phyloP scores from a whole-genome alignment of 2,113 vertebrate species.

The Engraulis encrasicolus region DNA sequence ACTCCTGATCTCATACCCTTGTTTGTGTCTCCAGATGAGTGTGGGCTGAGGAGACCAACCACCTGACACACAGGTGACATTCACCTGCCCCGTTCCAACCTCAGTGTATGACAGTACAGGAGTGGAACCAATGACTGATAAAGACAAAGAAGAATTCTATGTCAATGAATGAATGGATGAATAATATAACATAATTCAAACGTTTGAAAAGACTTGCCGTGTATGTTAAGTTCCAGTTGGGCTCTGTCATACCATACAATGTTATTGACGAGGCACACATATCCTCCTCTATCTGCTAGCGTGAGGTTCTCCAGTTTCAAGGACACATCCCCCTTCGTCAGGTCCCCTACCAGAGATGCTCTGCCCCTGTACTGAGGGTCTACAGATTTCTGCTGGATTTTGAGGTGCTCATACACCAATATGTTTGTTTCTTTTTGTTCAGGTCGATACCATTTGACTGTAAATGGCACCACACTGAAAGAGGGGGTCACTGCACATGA shows the following conservation, averaged over 20 bases:
- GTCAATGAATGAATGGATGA: too few species aligned
- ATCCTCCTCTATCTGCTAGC: slow-evolving; percentile 18
- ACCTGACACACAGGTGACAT: slow-evolving; percentile 26
- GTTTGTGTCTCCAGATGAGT: slow-evolving; percentile 32
- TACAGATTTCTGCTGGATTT: background rate
- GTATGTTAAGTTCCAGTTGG: background rate
- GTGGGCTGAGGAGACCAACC: slow-evolving; percentile 26
- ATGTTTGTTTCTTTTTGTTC: background rate
- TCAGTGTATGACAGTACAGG: background rate
- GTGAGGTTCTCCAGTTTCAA: slow-evolving; percentile 26
- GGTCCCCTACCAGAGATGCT: slow-evolving; percentile 15
- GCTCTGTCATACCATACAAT: background rate
- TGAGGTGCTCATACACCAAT: background rate
- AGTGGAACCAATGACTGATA: background rate
- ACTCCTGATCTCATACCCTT: background rate
- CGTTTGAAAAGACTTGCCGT: background rate
- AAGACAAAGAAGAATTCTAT: background rate
- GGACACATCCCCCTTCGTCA: slow-evolving; percentile 18
- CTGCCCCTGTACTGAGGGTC: slow-evolving; percentile 18
- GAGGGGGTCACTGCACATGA: background rate
- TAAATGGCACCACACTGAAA: background rate
- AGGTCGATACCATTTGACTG: background rate
- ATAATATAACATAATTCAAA: too few species aligned
- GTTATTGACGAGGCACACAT: background rate
- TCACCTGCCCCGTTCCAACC: background rate